These are phyloP conservation scores for Platycheirus rosarum DNA, from an alignment of 2,888 invertebrate species.

Conservation along the genomic window DNA sequence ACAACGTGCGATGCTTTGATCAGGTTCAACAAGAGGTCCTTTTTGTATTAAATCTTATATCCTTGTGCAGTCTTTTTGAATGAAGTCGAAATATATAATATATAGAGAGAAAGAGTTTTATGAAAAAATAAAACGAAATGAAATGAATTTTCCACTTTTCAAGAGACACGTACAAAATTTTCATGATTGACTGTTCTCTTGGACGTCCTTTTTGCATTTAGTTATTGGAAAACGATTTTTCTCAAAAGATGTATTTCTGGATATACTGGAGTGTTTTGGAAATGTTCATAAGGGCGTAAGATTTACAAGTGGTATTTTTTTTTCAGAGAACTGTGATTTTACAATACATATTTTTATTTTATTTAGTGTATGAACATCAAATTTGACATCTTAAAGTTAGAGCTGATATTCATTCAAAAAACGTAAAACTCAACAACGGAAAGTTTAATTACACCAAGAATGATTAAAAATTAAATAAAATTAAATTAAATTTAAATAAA, in stretches of 20 bases:
- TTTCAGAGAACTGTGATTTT: too few species aligned
- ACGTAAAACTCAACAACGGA: too few species aligned
- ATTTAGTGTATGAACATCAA: too few species aligned
- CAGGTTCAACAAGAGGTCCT: conserved; percentile 50
- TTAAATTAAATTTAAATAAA: too few species aligned
- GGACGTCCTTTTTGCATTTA: conserved; percentile 3
- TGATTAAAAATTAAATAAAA: too few species aligned
- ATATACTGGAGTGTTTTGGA: background rate
- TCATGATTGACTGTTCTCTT: conserved; percentile 26
- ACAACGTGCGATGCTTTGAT: conserved; percentile 59
- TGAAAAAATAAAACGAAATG: conserved; percentile 12
- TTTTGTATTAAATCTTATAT: conserved; percentile 8
- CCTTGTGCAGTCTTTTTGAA: background rate
- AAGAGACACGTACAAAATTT: conserved; percentile 30
- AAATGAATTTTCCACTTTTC: conserved; percentile 54
- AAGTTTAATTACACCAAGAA: too few species aligned
- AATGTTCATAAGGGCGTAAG: too few species aligned
- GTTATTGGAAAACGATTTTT: background rate
- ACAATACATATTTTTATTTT: too few species aligned
- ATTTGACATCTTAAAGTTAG: too few species aligned
- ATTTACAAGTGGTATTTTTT: too few species aligned
- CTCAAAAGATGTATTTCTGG: background rate
- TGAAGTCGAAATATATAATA: background rate
- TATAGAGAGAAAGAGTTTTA: background rate
- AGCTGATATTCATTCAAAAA: too few species aligned